These are phyloP conservation scores for Sesia bembeciformis DNA, from an alignment of 2,888 invertebrate genomes.

Conservation along the genomic window DNA sequence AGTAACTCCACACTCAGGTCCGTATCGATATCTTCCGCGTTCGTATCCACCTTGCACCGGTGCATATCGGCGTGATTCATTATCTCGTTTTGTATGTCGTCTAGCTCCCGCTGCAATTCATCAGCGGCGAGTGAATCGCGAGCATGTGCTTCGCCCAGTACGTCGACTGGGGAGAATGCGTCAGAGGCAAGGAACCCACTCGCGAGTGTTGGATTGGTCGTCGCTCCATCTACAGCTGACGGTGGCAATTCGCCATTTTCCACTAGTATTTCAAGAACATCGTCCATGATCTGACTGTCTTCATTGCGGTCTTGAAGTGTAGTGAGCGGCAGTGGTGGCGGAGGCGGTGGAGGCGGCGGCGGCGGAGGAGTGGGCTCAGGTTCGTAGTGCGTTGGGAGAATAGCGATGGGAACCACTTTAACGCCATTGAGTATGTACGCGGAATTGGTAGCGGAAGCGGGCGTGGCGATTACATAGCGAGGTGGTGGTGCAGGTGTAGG, in stretches of 20 bases:
- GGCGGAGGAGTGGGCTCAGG: slow-evolving; percentile 52
- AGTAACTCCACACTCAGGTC: slow-evolving; percentile 41
- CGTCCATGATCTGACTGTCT: slow-evolving; percentile 88
- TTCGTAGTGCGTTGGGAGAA: slow-evolving; percentile 59
- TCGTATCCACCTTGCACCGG: slow-evolving; percentile 24
- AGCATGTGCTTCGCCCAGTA: slow-evolving; percentile 38
- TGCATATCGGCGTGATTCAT: slow-evolving; percentile 47
- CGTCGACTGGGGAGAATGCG: slow-evolving; percentile 42
- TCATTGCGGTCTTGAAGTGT: slow-evolving; percentile 39
- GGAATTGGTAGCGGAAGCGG: slow-evolving; percentile 45
- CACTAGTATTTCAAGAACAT: slow-evolving; percentile 94
- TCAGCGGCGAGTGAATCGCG: slow-evolving; percentile 53
- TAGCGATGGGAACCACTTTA: slow-evolving; percentile 66
- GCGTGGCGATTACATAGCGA: slow-evolving; percentile 36
- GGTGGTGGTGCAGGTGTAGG: slow-evolving; percentile 60
- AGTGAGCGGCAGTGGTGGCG: slow-evolving; percentile 21
- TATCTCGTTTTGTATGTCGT: slow-evolving; percentile 62
- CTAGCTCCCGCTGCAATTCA: slow-evolving; percentile 54
- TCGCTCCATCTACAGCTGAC: slow-evolving; percentile 83
- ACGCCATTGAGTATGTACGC: slow-evolving; percentile 79
- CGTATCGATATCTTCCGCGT: slow-evolving; percentile 36
- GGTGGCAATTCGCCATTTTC: slow-evolving; percentile 94
- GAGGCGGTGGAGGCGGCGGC: slow-evolving; percentile 39
- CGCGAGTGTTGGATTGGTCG: slow-evolving; percentile 56
- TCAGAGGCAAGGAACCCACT: slow-evolving; percentile 21